Percentiles rank a stretch among this genome's conserved stretches.
Conservation (phyloP, 2,113 vertebrate species). For the Archocentrus centrarchus region DNA sequence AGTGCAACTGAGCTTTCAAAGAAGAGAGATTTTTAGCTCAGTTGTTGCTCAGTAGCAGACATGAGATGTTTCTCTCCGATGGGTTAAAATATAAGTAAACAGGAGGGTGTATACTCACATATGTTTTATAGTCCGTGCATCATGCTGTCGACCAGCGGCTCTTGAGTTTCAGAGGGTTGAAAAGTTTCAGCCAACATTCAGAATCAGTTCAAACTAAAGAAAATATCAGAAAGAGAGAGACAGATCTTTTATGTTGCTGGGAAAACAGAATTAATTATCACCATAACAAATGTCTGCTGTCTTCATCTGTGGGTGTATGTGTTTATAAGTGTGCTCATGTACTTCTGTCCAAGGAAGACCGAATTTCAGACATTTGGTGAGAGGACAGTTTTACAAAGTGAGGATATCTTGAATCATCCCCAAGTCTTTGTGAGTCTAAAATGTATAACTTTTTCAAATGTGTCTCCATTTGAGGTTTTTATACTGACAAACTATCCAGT, state of each 20-base stretch:
- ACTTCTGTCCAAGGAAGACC: constrained; percentile 36
- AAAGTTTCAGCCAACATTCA: not conserved
- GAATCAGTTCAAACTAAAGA: not conserved
- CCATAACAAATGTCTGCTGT: constrained; percentile 66
- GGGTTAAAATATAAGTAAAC: not conserved
- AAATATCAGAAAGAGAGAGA: constrained; percentile 2
- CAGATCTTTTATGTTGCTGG: constrained; percentile 28
- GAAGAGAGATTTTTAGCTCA: not conserved
- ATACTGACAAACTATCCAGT: not conserved
- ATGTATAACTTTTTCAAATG: constrained; percentile 17
- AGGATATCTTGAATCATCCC: not conserved
- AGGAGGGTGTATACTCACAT: not conserved
- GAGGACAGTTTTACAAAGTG: constrained; percentile 29
- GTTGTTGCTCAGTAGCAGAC: not conserved
- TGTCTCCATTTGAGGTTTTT: not conserved
- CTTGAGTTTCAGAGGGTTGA: not conserved
- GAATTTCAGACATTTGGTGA: constrained; percentile 48
- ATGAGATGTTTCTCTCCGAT: not conserved
- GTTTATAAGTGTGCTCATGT: constrained; percentile 48
- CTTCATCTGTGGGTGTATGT: constrained; percentile 58
- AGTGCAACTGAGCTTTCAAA: not conserved
- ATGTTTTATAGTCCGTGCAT: not conserved
- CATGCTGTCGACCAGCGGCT: not conserved
- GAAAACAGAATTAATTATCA: constrained; percentile 70
- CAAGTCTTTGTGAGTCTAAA: not conserved